Base-by-base conservation (phyloP, 2,797 vertebrate genomes). In the Salmo trutta region DNA sequence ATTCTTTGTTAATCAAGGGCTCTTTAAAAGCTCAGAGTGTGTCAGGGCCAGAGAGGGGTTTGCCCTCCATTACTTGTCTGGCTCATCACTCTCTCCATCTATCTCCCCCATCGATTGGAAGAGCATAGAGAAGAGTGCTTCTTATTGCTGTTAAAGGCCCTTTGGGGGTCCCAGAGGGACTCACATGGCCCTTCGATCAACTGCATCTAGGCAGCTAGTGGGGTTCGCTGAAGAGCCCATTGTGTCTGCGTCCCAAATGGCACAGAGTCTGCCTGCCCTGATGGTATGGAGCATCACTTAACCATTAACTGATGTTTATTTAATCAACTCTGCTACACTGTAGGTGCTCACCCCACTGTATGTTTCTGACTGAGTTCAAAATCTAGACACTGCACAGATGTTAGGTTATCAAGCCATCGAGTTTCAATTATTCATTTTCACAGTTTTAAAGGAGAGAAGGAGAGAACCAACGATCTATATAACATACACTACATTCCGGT, bases 111-210 rank as follows among this genome's bases (percentile, higher is more conserved):
- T 87, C 83, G 87, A 89, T 87, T 78, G 5, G 59, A 47, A 47
- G 41, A 47, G 41, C 41, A 47, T 10, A 47, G 41, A 75, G 70
- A 76, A 85, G 81, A 88, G 88, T 85, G 85, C 82, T 83, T 90
- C 78, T 86, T 80, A 87, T 83, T 83, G 81, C 81, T 85, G 77
- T 90, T 81, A 89, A 88, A 91, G 86, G 81, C 86, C 84, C 41
- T 47, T 47, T 47, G 41, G 41, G 41, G 41, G 41, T 47, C 41
- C 85, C 86, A 70, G 54, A 51, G 59, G 59, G 78, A 76, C 75
- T 21, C 29, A 79, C 41, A 66, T 79, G 86, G 77, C 67, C 77
- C 87, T 84, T 67, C 77, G 76, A 73, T 73, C 54, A 24, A 71
- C 41, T 12, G 62, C 59, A 16, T 77, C 66, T 70, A 41, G 21